Conservation (phyloP, 2,888 invertebrate species). For the Netelia virgata region DNA sequence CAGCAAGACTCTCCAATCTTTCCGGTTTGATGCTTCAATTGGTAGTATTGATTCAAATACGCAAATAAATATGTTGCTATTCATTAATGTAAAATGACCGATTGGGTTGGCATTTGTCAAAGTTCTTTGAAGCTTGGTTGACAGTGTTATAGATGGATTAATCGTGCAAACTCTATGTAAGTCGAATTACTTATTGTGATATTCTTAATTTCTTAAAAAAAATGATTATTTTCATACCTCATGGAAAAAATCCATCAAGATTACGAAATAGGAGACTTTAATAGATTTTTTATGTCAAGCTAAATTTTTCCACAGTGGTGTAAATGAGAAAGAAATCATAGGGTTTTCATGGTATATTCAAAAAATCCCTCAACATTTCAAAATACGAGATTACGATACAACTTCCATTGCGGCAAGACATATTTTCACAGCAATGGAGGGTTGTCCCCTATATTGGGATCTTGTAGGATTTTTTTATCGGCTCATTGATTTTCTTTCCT, state of each 20-base stretch:
- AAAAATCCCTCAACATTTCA: too few species aligned
- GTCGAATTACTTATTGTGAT: neutral
- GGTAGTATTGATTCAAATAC: neutral
- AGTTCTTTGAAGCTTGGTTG: neutral
- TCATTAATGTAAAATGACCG: neutral
- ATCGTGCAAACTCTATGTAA: constrained; percentile 4
- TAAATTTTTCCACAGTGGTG: neutral
- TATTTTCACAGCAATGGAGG: too few species aligned
- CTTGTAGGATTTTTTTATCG: too few species aligned
- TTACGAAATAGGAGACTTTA: neutral
- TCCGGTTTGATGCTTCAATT: neutral
- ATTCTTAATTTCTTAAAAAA: neutral
- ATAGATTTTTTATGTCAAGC: neutral
- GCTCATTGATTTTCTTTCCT: too few species aligned
- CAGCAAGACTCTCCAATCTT: neutral
- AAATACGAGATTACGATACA: too few species aligned
- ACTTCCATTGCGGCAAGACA: too few species aligned
- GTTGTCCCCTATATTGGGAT: too few species aligned
- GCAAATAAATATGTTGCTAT: neutral
- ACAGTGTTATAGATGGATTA: constrained; percentile 2
- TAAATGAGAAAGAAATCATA: neutral
- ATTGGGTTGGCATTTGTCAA: neutral
- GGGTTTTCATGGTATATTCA: too few species aligned
- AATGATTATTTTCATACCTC: neutral
- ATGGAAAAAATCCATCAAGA: neutral